Base-by-base conservation (phyloP, 2,113 vertebrate genomes). In the Festucalex cinctus region DNA sequence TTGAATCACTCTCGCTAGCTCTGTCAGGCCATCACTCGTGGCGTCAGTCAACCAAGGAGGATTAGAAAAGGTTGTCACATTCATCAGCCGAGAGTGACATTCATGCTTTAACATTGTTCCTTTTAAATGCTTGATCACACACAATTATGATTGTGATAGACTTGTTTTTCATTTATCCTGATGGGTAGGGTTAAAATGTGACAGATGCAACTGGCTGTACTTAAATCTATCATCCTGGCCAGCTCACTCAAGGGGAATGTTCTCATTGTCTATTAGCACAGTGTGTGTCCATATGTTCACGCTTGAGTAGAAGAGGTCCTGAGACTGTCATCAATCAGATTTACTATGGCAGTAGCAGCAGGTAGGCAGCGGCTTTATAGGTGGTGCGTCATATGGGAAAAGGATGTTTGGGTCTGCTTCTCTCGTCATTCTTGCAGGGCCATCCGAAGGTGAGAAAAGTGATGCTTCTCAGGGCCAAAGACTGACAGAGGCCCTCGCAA, bases 271-370 rank as follows among this genome's bases (percentile, higher is more conserved):
- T 71, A 63, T 78, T 71, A 82, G 73, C 78, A 65, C 41, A 1
- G 36, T 65, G 77, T 77, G 72, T 81, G 82, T 79, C 69, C 63
- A 26, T 75, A 71, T 79, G 75, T 84, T 77, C 69, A 69, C 48
- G 69, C 75, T 72, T 79, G 82, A 71, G 80, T 73, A 75, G 76
- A 71, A 81, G 63, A 83, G 74, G 76, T 88, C 80, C 37, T 26
- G 72, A 64, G 56, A 69, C 73, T 79, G 85, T 80, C 87, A 84
- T 83, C 75, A 71, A 65, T 82, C 75, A 85, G 73, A 85, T 84
- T 85, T 77, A 86, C 75, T 74, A 68, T 4, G 24, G 61, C 19
- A 48, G 61, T 7, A 63, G 26, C 62, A 48, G 76, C 69, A 77
- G 80, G 72, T 67, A 69, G 81, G 78, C 73, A 35, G 71, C 46